phyloP scores from a whole-genome alignment of 2,888 invertebrate genomes.

The Heliothis peltigera region DNA sequence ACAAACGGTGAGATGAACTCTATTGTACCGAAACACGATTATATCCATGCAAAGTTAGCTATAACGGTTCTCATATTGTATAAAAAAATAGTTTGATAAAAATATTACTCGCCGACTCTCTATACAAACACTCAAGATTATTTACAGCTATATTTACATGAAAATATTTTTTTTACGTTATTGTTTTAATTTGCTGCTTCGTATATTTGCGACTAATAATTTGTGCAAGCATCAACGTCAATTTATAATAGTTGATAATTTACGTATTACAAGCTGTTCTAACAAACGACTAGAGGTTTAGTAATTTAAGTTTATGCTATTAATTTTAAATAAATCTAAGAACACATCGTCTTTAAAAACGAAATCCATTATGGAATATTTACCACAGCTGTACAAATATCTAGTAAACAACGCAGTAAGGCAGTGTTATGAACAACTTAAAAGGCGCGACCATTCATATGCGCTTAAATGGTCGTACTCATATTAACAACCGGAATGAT shows the following conservation, averaged over 20 bases:
- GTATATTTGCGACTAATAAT: constrained; percentile 50
- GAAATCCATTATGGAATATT: constrained; percentile 15
- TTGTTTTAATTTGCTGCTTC: constrained; percentile 36
- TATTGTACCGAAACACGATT: constrained; percentile 54
- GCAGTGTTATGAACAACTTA: constrained; percentile 48
- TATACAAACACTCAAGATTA: constrained; percentile 81
- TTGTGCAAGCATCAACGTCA: constrained; percentile 66
- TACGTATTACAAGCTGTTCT: constrained; percentile 49
- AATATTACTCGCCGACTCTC: constrained; percentile 82
- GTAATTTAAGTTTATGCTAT: constrained; percentile 25
- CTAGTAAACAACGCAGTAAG: constrained; percentile 49
- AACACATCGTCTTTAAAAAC: constrained; percentile 27
- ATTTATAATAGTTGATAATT: constrained; percentile 31
- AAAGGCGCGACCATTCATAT: constrained; percentile 16
- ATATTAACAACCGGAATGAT: constrained; percentile 37
- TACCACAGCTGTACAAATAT: constrained; percentile 43
- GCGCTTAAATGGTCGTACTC: constrained; percentile 18
- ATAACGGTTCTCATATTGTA: constrained; percentile 67
- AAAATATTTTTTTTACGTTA: constrained; percentile 56
- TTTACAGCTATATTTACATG: constrained; percentile 82
- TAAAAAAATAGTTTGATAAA: constrained; percentile 87
- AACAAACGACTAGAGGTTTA: constrained; percentile 42
- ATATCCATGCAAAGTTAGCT: constrained; percentile 57
- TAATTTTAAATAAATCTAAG: constrained; percentile 29
- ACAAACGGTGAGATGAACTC: constrained; percentile 53